phyloP scores from a whole-genome alignment of 2,797 vertebrate species.

The Pipistrellus nathusii region DNA sequence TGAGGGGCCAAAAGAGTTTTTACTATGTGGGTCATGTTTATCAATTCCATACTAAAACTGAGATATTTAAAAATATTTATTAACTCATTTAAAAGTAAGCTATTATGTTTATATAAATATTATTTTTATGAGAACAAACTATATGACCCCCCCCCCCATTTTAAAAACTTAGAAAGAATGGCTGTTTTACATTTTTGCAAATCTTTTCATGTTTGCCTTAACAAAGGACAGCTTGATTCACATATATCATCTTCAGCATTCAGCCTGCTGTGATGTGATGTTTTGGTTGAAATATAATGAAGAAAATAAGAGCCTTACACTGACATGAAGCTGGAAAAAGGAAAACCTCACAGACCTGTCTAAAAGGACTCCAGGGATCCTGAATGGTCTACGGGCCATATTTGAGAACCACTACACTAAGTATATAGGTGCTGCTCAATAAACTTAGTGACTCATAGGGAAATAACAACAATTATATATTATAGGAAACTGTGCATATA shows the following conservation, averaged over 20 bases:
- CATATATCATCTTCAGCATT: background rate
- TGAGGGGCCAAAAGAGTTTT: background rate
- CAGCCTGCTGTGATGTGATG: background rate
- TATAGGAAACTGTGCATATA: background rate
- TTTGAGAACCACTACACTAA: background rate
- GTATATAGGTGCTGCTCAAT: background rate
- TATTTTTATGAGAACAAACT: background rate
- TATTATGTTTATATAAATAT: background rate
- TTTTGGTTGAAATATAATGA: background rate
- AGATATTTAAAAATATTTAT: conserved; percentile 17
- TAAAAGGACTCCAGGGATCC: background rate
- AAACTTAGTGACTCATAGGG: background rate
- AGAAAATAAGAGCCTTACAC: background rate
- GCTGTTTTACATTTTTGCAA: conserved; percentile 10
- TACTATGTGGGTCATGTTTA: background rate
- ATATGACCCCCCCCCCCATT: background rate
- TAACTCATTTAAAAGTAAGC: conserved; percentile 1
- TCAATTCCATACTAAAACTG: background rate
- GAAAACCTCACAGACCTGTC: background rate
- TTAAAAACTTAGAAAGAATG: background rate
- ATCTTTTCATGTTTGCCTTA: background rate
- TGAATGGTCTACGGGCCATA: background rate
- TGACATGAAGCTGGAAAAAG: background rate
- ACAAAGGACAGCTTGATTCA: conserved; percentile 1
- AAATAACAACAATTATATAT: background rate